Evolutionary conservation across 92 coral and sea anemone genomes (phyloP).

Genomic region (Meandrina meandrites): DNA sequence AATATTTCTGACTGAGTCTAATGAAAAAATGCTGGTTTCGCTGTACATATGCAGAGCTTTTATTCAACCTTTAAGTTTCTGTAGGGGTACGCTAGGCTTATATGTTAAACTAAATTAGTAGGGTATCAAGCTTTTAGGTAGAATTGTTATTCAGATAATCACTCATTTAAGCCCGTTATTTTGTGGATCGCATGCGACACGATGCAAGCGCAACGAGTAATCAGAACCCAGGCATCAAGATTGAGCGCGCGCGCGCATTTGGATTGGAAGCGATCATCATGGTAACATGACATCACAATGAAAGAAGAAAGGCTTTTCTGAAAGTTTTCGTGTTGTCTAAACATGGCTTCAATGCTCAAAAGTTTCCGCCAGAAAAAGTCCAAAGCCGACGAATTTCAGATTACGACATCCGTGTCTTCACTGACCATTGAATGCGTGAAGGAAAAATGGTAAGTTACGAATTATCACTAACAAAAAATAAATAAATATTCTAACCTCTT

Average conservation of each 20-base stretch:
- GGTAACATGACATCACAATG: not conserved
- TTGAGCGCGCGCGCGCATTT: not conserved
- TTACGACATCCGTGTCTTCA: not conserved
- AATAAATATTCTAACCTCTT: not conserved
- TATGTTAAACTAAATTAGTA: no score
- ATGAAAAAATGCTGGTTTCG: no score
- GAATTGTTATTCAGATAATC: no score
- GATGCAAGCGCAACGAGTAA: no score
- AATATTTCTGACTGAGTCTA: no score
- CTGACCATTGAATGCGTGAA: not conserved
- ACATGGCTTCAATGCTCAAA: not conserved
- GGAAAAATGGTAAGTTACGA: not conserved
- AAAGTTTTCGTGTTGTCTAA: not conserved
- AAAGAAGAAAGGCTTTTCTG: not conserved
- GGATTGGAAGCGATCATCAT: not conserved
- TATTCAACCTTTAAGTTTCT: no score
- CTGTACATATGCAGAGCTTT: no score
- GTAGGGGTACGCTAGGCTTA: no score
- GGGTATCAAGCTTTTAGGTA: no score
- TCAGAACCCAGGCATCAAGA: not conserved
- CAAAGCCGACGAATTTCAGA: not conserved
- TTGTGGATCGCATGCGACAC: no score
- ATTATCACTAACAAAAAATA: no score
- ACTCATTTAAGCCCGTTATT: no score
- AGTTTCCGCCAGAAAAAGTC: not conserved